Evolutionary conservation across 1,140 invertebrate species (phyloP), one percentile per base, ranked within the genome.

Genomic region (Conus ventricosus): DNA sequence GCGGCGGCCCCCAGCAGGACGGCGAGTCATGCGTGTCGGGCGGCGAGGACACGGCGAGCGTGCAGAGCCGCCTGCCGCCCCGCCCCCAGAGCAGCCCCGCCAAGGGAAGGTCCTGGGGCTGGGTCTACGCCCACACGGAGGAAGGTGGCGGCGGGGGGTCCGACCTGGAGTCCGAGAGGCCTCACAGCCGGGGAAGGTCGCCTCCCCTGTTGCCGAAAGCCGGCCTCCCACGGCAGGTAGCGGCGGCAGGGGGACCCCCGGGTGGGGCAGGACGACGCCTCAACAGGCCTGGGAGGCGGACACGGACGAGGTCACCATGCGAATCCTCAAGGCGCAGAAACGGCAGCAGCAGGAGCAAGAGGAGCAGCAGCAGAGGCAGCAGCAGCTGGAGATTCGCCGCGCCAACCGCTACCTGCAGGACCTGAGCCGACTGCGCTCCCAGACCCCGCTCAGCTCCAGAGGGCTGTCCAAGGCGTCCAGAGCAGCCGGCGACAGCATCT

Each of bases 71-170:
- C 55, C 84, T 86, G 4, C 71, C 88, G n/a, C 82, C 90, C 20
- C 91, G 93, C 10, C 93, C 93, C 15, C 90, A 92, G 88, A 93
- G 93, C 90, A 93, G 92, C 88, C 93, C 93, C 5, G 88, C 88
- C 1, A 87, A 87, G 13, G 55, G 91, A 11, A 88, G 86, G 17
- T 80, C 88, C 17, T 88, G 90, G 60, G 87, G 91, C 76, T 83
- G 91, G 53, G 92, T 89, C 17, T 17, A 84, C 15, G 82, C 23
- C 75, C 81, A 88, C 15, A 78, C 67, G n/a, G 84, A 87, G n/a
- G 85, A 80, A 27, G 76, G 17, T 0, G 57, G 71, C 39, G 76
- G 83, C 25, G 80, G 51, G 4, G 88, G 78, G 7, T 54, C 57
- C 7, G 78, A 78, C 23, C 63, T 85, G 27, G 90, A 87, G 7